Evolutionary conservation across 2,797 vertebrate genomes (phyloP).

Genomic region (Gymnoscopelus braueri): DNA sequence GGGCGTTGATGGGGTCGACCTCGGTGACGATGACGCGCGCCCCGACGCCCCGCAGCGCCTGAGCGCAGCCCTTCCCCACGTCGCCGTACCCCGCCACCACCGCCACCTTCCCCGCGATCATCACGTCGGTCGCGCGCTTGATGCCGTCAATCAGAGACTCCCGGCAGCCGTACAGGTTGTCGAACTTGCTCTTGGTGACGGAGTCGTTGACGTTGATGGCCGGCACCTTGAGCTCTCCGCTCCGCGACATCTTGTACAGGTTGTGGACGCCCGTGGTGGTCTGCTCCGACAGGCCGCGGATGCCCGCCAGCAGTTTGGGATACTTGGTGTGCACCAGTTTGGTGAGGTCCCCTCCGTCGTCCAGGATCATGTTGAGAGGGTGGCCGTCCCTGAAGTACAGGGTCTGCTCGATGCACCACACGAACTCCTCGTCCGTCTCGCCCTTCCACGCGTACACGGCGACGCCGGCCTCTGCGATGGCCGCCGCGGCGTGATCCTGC

Average conservation of each 20-base stretch:
- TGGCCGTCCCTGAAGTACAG: slow-evolving; percentile 91
- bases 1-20: slow-evolving; percentile 96
- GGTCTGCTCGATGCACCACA: slow-evolving; percentile 99
- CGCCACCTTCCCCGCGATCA: slow-evolving; percentile 98
- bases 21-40: slow-evolving; percentile 97
- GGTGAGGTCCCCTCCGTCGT: slow-evolving; percentile 97
- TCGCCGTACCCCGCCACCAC: slow-evolving; percentile 97
- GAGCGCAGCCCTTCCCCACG: slow-evolving; percentile 96
- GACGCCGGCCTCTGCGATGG: slow-evolving; percentile 93
- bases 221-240: slow-evolving; percentile 90
- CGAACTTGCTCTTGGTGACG: slow-evolving; percentile 99
- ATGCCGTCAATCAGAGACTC: slow-evolving; percentile 98
- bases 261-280: slow-evolving; percentile 98
- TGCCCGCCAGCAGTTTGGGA: slow-evolving; percentile 90
- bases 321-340: slow-evolving; percentile 95
- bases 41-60: slow-evolving; percentile 92
- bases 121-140: slow-evolving; percentile 97
- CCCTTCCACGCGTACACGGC: slow-evolving; percentile 99
- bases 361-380: slow-evolving; percentile 98
- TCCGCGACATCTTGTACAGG: slow-evolving; percentile 96
- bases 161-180: slow-evolving; percentile 98
- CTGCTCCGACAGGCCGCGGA: slow-evolving; percentile 94
- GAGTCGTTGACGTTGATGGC: slow-evolving; percentile 99
- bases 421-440: slow-evolving; percentile 95
- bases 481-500: slow-evolving; percentile 96